Evolutionary conservation across 2,113 vertebrate species (phyloP).

Genomic region (Stegostoma tigrinum): DNA sequence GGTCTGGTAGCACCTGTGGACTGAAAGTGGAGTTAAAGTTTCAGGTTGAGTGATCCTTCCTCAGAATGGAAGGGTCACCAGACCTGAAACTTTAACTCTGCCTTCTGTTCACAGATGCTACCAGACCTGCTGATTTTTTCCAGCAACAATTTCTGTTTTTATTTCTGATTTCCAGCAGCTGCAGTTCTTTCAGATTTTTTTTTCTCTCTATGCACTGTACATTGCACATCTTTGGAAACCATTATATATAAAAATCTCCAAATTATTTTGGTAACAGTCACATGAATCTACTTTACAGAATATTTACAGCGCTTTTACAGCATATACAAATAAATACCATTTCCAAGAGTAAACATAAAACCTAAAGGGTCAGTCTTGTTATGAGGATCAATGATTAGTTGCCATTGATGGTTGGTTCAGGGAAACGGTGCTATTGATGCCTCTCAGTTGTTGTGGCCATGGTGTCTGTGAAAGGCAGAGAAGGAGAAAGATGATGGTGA

Average conservation of each 20-base stretch:
- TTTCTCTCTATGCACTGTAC: no score
- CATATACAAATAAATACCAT: conserved; percentile 34
- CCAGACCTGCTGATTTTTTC: no score
- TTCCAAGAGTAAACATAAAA: not conserved
- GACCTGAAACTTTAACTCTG: no score
- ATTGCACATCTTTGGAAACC: not conserved
- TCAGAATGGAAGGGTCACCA: no score
- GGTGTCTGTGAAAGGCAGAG: not conserved
- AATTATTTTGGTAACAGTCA: conserved; percentile 17
- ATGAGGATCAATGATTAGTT: not conserved
- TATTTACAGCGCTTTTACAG: conserved; percentile 32
- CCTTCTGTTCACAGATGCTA: no score
- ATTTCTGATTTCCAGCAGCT: no score
- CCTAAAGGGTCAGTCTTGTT: not conserved
- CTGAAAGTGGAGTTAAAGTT: no score
- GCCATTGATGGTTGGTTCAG: not conserved
- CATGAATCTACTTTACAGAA: not conserved
- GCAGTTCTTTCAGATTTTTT: no score
- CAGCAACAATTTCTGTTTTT: no score
- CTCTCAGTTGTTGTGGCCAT: not conserved
- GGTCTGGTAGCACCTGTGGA: no score
- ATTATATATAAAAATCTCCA: not conserved
- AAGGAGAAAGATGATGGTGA: not conserved
- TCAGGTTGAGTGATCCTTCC: no score
- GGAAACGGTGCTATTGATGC: no score